Conservation (phyloP, 1,140 invertebrate species). For the Homarus americanus region DNA sequence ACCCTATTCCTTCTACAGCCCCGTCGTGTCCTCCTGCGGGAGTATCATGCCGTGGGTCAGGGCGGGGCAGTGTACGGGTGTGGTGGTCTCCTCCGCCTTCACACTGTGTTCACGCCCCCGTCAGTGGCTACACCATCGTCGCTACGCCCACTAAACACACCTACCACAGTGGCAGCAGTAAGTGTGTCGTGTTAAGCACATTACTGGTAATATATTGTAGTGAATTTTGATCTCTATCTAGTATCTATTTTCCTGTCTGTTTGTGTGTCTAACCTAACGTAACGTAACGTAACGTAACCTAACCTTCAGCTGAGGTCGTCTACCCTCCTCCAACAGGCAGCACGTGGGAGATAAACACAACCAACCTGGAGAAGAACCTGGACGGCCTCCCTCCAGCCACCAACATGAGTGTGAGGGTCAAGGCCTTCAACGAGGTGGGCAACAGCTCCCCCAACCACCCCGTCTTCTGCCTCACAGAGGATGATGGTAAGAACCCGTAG, state of each 20-base stretch:
- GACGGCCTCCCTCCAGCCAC: conserved; percentile 75
- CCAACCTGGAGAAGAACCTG: conserved; percentile 66
- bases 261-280: too few relatives aligned
- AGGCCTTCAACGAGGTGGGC: conserved; percentile 80
- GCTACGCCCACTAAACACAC: conserved; percentile 58
- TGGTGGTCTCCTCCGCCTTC: conserved; percentile 67
- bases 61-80: conserved; percentile 61
- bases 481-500: conserved; percentile 78
- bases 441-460: conserved; percentile 79
- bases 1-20: conserved; percentile 26
- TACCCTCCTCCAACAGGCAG: conserved; percentile 14
- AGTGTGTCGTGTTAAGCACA: not conserved
- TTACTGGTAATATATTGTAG: too few relatives aligned
- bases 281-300: too few relatives aligned
- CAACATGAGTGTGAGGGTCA: conserved; percentile 79
- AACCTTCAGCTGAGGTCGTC: too few relatives aligned
- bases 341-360: conserved; percentile 59
- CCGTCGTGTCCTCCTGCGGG: conserved; percentile 70
- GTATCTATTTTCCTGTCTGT: too few relatives aligned
- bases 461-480: conserved; percentile 77
- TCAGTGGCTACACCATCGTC: conserved; percentile 52
- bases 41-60: conserved; percentile 65
- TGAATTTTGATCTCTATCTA: too few relatives aligned
- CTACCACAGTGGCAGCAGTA: conserved; percentile 24
- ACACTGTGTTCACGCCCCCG: conserved; percentile 56